Evolutionary conservation across 2,797 vertebrate species (phyloP), one percentile per base, ranked within the genome.

Genomic region (Brotula barbata): DNA sequence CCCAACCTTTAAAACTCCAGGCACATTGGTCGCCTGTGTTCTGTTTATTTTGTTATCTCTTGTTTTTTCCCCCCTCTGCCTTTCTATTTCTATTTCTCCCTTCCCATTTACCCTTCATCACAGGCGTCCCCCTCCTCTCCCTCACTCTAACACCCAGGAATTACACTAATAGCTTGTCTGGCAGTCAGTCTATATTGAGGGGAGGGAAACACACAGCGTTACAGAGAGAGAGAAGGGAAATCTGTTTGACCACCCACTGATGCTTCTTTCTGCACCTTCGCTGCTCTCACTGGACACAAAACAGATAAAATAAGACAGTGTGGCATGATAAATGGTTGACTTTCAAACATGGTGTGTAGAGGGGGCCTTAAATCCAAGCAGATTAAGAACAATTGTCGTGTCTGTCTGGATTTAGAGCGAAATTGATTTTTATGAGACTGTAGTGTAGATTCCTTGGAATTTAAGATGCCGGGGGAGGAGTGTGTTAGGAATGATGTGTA

Each of bases 161-260:
- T 81, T 68, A 72, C 66, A 72, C 49, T 72, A 77, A 80, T 67
- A 74, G 75, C 72, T 77, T 57, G 61, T 77, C 73, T 76, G 71
- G 77, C 47, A 64, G 76, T 68, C 58, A 11, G 49, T 59, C 23
- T 68, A 69, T 64, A 71, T 63, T 60, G 71, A 75, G 25, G 57
- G 8, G 50, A 47, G 37, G 22, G 57, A 47, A 47, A 39, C 19
- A 34, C 25, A 28, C 3, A 4, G 3, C 3, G 25, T 28, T 28
- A 7, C 25, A 61, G 69, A 57, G 14, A 46, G 2, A 44, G 59
- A 23, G 64, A 71, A 51, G 11, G 48, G 41, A 12, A 36, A 12
- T 36, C 34, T 12, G 6, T 15, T 14, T 39, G 41, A 64, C 65
- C 48, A 73, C 57, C 59, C 53, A 68, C 52, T 34, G 37, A 49